These are phyloP conservation scores for Drosophila kanekoi DNA, from an alignment of 2,888 invertebrate species.

Conservation along the genomic window DNA sequence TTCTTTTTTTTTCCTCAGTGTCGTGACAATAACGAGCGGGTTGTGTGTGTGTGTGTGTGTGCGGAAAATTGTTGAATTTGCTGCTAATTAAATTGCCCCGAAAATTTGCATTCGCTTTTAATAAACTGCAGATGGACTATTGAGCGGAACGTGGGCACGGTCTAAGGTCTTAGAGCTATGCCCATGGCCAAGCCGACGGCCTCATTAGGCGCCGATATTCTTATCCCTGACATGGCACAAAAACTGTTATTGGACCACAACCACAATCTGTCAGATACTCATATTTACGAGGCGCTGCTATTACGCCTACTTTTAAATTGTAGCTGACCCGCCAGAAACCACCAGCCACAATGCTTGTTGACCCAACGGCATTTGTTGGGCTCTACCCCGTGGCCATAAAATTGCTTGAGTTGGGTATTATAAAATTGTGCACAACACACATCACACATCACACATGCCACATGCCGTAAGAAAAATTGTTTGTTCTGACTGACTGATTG, in stretches of 20 bases:
- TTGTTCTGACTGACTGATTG: background rate
- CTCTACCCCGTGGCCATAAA: conserved; percentile 22
- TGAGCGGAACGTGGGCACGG: conserved; percentile 1
- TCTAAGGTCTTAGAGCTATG: background rate
- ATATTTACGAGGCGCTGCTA: conserved; percentile 50
- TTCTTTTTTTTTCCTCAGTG: conserved; percentile 1
- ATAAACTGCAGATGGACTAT: conserved; percentile 59
- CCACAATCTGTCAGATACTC: conserved; percentile 45
- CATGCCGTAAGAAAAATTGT: background rate
- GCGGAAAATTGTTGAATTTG: conserved; percentile 75
- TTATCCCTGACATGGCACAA: conserved; percentile 71
- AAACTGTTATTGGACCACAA: conserved; percentile 9
- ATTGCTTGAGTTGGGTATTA: conserved; percentile 3
- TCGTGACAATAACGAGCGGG: conserved; percentile 68
- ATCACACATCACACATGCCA: background rate
- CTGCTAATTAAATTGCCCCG: conserved; percentile 75
- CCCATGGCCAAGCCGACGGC: conserved; percentile 23
- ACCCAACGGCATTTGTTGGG: conserved; percentile 31
- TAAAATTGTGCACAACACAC: background rate
- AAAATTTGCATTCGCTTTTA: conserved; percentile 75
- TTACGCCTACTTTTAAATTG: conserved; percentile 34
- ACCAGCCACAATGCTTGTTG: conserved; percentile 32
- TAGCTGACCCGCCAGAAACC: conserved; percentile 36
- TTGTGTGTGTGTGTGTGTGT: conserved; percentile 21
- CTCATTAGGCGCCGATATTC: conserved; percentile 38